phyloP scores from a whole-genome alignment of 1,140 invertebrate genomes.

The Odontomachus brunneus region DNA sequence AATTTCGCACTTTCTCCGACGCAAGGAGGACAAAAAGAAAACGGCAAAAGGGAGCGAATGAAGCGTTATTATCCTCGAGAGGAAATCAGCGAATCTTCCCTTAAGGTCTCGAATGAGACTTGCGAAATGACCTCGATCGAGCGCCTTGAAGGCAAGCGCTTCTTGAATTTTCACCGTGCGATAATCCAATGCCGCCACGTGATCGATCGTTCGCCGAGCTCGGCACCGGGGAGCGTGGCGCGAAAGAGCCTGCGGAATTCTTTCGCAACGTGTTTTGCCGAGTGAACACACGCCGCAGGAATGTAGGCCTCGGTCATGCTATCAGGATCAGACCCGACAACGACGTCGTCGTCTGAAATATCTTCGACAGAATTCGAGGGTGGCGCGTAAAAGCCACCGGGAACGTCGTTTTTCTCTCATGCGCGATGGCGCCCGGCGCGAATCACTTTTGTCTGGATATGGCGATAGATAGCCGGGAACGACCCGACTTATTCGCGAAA shows the following conservation, averaged over 20 bases:
- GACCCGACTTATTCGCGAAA: neutral
- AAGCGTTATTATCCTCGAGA: neutral
- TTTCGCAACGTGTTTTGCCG: conserved; percentile 65
- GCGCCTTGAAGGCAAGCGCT: too few species aligned
- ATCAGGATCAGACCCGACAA: conserved; percentile 61
- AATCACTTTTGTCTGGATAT: neutral
- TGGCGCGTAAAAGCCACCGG: neutral
- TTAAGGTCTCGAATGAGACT: neutral
- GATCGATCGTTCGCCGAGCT: conserved; percentile 21
- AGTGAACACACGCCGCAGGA: conserved; percentile 64
- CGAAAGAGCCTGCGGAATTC: conserved; percentile 40
- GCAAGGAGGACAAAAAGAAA: neutral
- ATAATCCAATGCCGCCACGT: conserved; percentile 19
- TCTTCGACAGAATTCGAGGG: neutral
- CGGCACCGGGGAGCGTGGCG: neutral
- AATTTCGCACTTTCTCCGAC: neutral
- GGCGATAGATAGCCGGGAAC: conserved; percentile 1
- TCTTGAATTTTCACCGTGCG: conserved; percentile 28
- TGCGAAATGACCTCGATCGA: conserved; percentile 52
- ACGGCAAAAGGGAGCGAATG: neutral
- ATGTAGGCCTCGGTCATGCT: conserved; percentile 73
- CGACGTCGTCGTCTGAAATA: conserved; percentile 26
- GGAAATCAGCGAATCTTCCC: neutral
- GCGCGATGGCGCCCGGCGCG: neutral
- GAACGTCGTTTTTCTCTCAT: neutral